Evolutionary conservation across 2,888 invertebrate species (phyloP).

Genomic region (Tetanocera ferruginea): DNA sequence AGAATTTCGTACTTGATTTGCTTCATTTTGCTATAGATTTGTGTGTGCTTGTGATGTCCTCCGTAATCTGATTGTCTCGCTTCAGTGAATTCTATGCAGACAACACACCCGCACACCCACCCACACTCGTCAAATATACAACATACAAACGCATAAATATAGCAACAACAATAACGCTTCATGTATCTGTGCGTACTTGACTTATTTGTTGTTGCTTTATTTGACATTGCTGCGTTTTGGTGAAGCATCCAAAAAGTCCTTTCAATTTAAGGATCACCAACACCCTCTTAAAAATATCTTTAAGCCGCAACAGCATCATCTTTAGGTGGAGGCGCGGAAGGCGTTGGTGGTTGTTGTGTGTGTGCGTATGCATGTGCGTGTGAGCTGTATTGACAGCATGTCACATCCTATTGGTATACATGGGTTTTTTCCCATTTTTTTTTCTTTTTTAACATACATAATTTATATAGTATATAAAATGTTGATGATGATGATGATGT

Average conservation of each 20-base stretch:
- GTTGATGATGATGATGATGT: no score
- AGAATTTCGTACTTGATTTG: slow-evolving; percentile 39
- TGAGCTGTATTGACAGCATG: slow-evolving; percentile 19
- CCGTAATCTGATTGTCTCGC: slow-evolving; percentile 14
- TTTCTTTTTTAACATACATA: no score
- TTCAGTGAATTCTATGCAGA: not conserved
- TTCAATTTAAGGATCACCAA: slow-evolving; percentile 38
- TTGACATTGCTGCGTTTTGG: not conserved
- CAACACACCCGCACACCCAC: not conserved
- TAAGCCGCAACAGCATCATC: slow-evolving; percentile 45
- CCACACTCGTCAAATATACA: not conserved
- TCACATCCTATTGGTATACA: slow-evolving; percentile 12
- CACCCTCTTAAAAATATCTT: slow-evolving; percentile 31
- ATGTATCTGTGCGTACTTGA: slow-evolving; percentile 22
- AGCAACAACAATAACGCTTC: not conserved
- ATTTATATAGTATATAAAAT: no score
- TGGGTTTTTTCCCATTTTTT: not conserved
- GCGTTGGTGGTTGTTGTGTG: not conserved
- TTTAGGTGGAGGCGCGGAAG: slow-evolving; percentile 36
- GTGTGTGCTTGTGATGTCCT: slow-evolving; percentile 17
- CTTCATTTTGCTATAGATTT: slow-evolving; percentile 1
- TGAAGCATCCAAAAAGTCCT: slow-evolving; percentile 16
- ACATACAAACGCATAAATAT: not conserved
- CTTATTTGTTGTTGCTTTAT: slow-evolving; percentile 18
- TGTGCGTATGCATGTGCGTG: not conserved